Base-by-base conservation (phyloP, 2,888 invertebrate species). In the Clostera curtula region DNA sequence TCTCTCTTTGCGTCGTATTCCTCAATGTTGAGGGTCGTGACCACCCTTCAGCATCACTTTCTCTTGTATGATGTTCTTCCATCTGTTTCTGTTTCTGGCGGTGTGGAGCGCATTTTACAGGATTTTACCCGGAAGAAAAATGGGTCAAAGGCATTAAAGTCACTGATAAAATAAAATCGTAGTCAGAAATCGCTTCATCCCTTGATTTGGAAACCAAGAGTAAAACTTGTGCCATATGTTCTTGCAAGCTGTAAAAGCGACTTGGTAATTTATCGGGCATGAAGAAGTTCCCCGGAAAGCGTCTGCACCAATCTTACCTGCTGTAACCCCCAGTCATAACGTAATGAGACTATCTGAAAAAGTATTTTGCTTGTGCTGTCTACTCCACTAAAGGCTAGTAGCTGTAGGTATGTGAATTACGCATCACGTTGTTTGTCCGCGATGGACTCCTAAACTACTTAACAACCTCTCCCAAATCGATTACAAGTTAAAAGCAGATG, bases 231-330 rank as follows among this genome's bases (percentile, higher is more conserved):
- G 56, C 58, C 74, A 65, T 77, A 76, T 63, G 76, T 75, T 74
- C 72, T 57, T 53, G 43, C 62, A 63, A 75, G 79, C 73, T 79
- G 75, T 76, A 76, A 77, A 74, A 74, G 70, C 69, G 79, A 77
- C 76, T 80, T 48, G 47, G 64, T 76, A 79, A 83, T 84, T 82
- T 84, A 83, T 82, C 63, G 75, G 59, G 64, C 56, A 65, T 62
- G 67, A 66, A 63, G 57, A 56, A 76, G 56, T 80, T 74, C 56
- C 48, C 39, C 62, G 56, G 55, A 56, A 56, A 59, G 45, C 22
- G 23, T 19, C 46, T 48, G 36, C 56, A 57, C 64, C 66, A 72
- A 73, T 77, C 71, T 74, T 53, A 72, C 71, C 71, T 68, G 65
- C 40, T 46, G 40, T 45, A 43, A 45, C 31, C 29, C 37, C 24